Evolutionary conservation across 1,140 invertebrate species (phyloP), one percentile per base, ranked within the genome.

Genomic region (Bombus fervidus): DNA sequence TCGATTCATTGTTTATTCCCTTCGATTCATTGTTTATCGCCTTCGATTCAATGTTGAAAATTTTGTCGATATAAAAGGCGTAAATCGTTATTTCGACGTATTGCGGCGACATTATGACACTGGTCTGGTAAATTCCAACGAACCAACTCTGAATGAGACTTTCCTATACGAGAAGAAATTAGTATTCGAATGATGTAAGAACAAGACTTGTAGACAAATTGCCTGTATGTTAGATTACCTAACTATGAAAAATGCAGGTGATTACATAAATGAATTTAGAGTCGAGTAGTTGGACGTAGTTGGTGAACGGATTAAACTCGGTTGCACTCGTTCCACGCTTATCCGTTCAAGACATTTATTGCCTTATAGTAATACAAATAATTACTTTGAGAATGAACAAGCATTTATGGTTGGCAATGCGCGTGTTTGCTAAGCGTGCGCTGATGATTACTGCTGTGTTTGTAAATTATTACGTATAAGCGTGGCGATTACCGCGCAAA

Each of bases 71-170:
- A n/a, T 4, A n/a, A 13, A 62, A 62, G 8, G 0, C 15, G 43
- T 1, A 47, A 47, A 47, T 0, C 1, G 43, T 15, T 28, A 12
- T 59, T 62, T 47, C 43, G 6, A 0, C 0, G 0, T 47, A 6
- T 5, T 47, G 18, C 47, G 18, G 5, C 47, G 18, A 8, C 18
- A 2, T 53, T 22, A 6, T 53, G 47, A 53, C 18, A 53, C 18
- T 31, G 13, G 6, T 31, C 6, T 66, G n/a, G 1, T 22, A 53
- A 53, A 22, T 53, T 53, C 18, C n/a, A 64, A 64, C 0, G n/a
- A 31, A 31, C n/a, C 13, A 31, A 15, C 6, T 66, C 15, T 31
- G 13, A 31, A 66, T 18, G 5, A 64, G n/a, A 64, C 13, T 31
- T 0, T 13, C 13, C 13, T 15, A 5, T 15, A n/a, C 62, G 12